Evolutionary conservation across 2,888 invertebrate genomes (phyloP).

Genomic region (Nymphalis urticae): DNA sequence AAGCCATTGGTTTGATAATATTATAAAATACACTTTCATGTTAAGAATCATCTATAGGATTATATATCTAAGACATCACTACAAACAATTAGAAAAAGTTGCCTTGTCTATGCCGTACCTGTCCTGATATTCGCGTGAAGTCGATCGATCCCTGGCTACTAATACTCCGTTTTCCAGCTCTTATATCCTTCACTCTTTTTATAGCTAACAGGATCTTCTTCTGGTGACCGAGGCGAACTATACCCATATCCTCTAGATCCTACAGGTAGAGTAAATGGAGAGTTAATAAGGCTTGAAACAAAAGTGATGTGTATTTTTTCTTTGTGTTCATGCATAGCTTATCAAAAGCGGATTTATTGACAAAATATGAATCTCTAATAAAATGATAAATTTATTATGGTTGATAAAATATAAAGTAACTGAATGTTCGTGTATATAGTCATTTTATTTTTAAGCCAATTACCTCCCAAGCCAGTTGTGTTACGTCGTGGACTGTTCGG

Average conservation of each 20-base stretch:
- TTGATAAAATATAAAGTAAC: neutral
- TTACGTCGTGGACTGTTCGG: slow-evolving; percentile 95
- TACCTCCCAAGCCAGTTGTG: slow-evolving; percentile 96
- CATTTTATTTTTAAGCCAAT: slow-evolving; percentile 23
- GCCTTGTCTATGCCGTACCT: slow-evolving; percentile 63
- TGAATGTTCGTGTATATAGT: slow-evolving; percentile 1
- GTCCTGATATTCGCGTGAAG: slow-evolving; percentile 73
- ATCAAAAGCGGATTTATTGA: too few relatives aligned
- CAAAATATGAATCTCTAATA: too few relatives aligned
- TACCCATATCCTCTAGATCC: slow-evolving; percentile 98
- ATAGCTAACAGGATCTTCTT: slow-evolving; percentile 98
- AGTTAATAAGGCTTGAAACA: neutral
- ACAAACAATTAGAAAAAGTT: slow-evolving; percentile 50
- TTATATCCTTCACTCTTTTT: slow-evolving; percentile 96
- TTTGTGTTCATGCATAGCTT: too few relatives aligned
- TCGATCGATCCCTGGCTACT: slow-evolving; percentile 76
- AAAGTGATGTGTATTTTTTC: too few relatives aligned
- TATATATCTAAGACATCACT: slow-evolving; percentile 75
- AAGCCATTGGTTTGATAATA: neutral
- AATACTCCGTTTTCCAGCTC: slow-evolving; percentile 89
- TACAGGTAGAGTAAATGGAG: slow-evolving; percentile 40
- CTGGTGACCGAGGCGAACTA: slow-evolving; percentile 96
- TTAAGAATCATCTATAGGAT: slow-evolving; percentile 51
- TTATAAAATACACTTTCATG: slow-evolving; percentile 52
- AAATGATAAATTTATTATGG: neutral